Conservation (phyloP, 1,140 invertebrate genomes). For the Hycleus cichorii region DNA sequence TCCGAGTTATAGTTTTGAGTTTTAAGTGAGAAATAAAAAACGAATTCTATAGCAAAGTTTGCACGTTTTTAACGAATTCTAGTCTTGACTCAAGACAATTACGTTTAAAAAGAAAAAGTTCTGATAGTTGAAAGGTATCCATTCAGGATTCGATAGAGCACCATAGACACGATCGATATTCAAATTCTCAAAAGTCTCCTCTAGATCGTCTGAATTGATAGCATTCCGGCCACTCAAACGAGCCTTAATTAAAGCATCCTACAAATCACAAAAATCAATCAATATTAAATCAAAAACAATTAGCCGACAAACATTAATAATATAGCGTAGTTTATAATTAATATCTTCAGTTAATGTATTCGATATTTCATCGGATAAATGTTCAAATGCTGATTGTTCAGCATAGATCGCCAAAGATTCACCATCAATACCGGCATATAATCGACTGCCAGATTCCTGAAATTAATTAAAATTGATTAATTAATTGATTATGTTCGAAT, state of each 20-base stretch:
- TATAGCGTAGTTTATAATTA: conserved; percentile 38
- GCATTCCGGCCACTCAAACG: conserved; percentile 28
- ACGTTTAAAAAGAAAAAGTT: conserved; percentile 31
- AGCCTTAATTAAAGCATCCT: conserved; percentile 35
- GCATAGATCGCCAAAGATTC: conserved; percentile 27
- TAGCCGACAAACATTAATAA: conserved; percentile 35
- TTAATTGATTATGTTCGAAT: neutral
- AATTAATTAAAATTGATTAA: conserved; percentile 12
- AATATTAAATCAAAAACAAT: conserved; percentile 3
- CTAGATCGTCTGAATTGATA: conserved; percentile 31
- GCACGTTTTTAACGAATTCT: too few species aligned
- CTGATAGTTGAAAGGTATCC: conserved; percentile 30
- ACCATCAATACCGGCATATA: conserved; percentile 33
- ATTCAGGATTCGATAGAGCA: conserved; percentile 27
- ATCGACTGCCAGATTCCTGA: conserved; percentile 24
- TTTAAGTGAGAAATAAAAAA: too few species aligned
- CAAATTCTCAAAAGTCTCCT: conserved; percentile 32
- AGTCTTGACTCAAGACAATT: neutral
- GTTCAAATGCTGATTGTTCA: conserved; percentile 28
- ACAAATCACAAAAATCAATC: conserved; percentile 11
- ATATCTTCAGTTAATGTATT: conserved; percentile 35
- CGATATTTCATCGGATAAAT: conserved; percentile 29
- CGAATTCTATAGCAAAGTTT: too few species aligned
- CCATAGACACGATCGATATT: conserved; percentile 37
- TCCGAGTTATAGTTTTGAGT: too few species aligned